Evolutionary conservation across 2,113 vertebrate genomes (phyloP).

Genomic region (Guaruba guarouba): DNA sequence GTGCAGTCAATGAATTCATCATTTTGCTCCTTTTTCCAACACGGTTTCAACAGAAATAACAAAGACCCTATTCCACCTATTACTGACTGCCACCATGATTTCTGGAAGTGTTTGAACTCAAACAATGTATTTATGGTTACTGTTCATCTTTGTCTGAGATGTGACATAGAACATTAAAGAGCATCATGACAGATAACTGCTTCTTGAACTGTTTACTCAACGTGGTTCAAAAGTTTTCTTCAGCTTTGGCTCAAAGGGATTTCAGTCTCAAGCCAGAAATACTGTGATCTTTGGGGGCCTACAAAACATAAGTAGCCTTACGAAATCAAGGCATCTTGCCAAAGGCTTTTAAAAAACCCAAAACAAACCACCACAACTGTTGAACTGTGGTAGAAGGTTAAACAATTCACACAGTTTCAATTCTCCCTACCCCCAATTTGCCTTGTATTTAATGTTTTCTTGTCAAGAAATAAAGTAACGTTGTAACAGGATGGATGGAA

Average conservation of each 20-base stretch:
- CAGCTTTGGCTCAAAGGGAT: not conserved
- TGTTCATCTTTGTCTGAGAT: not conserved
- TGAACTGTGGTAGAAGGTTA: constrained; percentile 77
- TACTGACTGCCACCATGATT: not conserved
- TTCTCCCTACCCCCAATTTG: constrained; percentile 28
- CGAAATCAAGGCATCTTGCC: constrained; percentile 71
- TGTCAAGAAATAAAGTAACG: constrained; percentile 62
- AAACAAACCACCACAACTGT: not conserved
- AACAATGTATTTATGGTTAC: not conserved
- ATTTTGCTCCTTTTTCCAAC: not conserved
- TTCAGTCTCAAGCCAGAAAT: constrained; percentile 49
- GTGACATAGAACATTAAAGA: not conserved
- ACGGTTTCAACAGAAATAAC: not conserved
- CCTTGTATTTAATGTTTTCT: constrained; percentile 42
- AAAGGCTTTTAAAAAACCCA: not conserved
- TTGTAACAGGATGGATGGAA: constrained; percentile 46
- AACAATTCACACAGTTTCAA: constrained; percentile 76
- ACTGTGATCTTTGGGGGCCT: constrained; percentile 40
- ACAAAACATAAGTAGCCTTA: constrained; percentile 49
- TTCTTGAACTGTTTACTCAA: constrained; percentile 37
- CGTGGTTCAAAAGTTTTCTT: not conserved
- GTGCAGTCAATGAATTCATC: not conserved
- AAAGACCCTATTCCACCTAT: not conserved
- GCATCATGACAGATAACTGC: not conserved
- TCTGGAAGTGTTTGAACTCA: not conserved